Evolutionary conservation across 2,888 invertebrate species (phyloP), one percentile per base, ranked within the genome.

Genomic region (Julus scandinavius): DNA sequence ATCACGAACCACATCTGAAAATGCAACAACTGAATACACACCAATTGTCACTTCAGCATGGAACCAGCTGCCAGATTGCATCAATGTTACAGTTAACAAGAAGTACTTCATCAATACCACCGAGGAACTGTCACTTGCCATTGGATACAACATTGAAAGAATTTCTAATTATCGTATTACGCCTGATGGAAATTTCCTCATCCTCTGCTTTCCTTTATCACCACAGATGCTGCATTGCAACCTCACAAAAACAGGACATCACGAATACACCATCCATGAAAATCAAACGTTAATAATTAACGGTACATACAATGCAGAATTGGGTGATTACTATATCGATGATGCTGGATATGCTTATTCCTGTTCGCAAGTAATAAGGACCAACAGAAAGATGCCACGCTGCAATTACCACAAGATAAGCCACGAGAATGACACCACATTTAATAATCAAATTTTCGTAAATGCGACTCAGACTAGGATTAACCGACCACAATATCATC

Each of bases 281-380:
- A 85, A 85, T 41, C 49, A 20, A 41, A 85, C 41, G 9, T 20
- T 85, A 87, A 50, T 20, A 29, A 54, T 50, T 38, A 40, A 49
- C 1, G 45, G 9, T 9, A 41, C 50, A 54, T 87, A 20, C 15
- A 17, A 3, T 9, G 87, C 87, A 7, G 38, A 87, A 7, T 54
- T 87, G 11, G 87, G 87, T 1, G 87, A 87, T 54, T 87, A 87
- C 15, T 87, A 87, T 29, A 20, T 87, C 50, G 87, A 87, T 29
- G 9, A 15, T 29, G 50, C n/a, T 9, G 87, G 58, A 9, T 50
- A 50, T 54, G 87, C 87, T 29, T 50, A 50, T 20, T 54, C 87
- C 9, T 87, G 87, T 87, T n/a, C 9, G 49, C 54, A 54, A 58
- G 50, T n/a, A n/a, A 50, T 58, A 29, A 85, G 72, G 29, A 41